phyloP scores from a whole-genome alignment of 2,113 vertebrate species.

The Kobus ellipsiprymnus region DNA sequence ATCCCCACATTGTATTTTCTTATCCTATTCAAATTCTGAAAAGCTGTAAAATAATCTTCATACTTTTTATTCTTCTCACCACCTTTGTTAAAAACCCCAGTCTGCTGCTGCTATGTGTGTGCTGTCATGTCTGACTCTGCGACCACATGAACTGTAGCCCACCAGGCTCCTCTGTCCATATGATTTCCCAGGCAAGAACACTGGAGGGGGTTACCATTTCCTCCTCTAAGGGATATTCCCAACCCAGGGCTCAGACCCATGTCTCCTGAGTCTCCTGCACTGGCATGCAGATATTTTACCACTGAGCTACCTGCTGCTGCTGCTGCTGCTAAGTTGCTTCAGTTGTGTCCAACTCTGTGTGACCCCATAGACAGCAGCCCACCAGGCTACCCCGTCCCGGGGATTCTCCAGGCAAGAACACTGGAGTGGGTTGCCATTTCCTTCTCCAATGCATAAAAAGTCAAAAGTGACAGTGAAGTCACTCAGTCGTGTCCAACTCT shows the following conservation, averaged over 20 bases:
- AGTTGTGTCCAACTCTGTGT: accelerated
- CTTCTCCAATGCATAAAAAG: background rate
- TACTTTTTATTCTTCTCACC: background rate
- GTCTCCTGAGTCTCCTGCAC: background rate
- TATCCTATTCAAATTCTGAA: background rate
- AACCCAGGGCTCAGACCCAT: background rate
- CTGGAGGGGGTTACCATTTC: background rate
- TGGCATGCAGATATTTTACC: background rate
- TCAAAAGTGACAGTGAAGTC: background rate
- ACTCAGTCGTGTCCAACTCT: background rate
- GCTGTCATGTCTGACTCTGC: background rate
- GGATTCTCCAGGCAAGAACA: background rate
- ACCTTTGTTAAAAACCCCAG: background rate
- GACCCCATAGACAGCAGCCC: background rate
- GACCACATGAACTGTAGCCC: background rate
- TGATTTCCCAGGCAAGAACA: background rate
- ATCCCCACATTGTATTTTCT: background rate
- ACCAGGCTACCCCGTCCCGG: accelerated
- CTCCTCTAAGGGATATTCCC: background rate
- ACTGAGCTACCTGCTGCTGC: background rate
- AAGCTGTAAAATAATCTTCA: background rate
- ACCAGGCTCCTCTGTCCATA: background rate
- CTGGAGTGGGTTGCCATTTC: background rate
- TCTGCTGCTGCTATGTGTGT: background rate
- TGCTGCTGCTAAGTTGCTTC: background rate